phyloP scores from a whole-genome alignment of 2,797 vertebrate genomes.

The Esox lucius region DNA sequence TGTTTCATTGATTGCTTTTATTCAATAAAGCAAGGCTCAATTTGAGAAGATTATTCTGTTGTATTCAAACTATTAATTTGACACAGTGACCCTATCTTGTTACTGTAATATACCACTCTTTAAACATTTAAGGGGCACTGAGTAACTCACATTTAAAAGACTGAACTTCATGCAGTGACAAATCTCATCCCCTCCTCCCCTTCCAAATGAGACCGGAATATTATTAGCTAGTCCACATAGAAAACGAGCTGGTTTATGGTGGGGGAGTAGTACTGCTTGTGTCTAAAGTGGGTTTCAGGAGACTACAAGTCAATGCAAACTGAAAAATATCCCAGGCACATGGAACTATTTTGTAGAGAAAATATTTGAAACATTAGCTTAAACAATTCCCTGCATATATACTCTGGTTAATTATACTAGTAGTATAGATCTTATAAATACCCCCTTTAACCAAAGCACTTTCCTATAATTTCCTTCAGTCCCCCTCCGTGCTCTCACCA shows the following conservation, averaged over 20 bases:
- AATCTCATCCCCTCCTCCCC: too few species aligned
- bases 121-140: not conserved
- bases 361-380: too few species aligned
- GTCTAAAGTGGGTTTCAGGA: not conserved
- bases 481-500: constrained; percentile 68
- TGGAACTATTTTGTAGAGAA: too few species aligned
- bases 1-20: not conserved
- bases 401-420: too few species aligned
- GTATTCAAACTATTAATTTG: not conserved
- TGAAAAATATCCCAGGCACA: too few species aligned
- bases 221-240: too few species aligned
- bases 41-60: not conserved
- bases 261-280: not conserved
- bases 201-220: too few species aligned
- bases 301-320: too few species aligned
- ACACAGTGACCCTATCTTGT: not conserved
- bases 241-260: not conserved
- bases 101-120: not conserved
- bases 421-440: too few species aligned
- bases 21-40: not conserved
- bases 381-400: too few species aligned
- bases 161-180: too few species aligned
- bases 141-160: too few species aligned
- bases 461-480: constrained; percentile 59
- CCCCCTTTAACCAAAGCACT: not conserved